Evolutionary conservation across 2,888 invertebrate genomes (phyloP).

Genomic region (Ennomos erosarius): DNA sequence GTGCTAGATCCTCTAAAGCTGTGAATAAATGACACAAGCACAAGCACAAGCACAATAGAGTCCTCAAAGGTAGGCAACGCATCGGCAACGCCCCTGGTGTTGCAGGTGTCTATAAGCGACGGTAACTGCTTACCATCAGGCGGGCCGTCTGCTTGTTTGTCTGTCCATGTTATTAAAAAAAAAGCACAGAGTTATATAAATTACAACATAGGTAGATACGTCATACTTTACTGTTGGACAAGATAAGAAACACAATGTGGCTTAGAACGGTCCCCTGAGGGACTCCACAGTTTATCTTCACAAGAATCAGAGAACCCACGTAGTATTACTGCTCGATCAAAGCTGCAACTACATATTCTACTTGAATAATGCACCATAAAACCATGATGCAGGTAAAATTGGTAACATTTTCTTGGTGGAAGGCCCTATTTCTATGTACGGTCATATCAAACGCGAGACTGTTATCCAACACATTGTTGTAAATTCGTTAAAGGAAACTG

Average conservation of each 20-base stretch:
- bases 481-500: constrained; percentile 8
- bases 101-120: no score
- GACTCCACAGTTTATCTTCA: constrained; percentile 12
- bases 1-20: no score
- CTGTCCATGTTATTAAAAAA: no score
- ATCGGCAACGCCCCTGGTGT: no score
- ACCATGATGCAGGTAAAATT: not conserved
- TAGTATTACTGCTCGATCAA: constrained; percentile 1
- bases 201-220: not conserved
- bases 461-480: constrained; percentile 26
- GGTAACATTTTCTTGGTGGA: constrained; percentile 48
- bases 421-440: constrained; percentile 26
- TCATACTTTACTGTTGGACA: not conserved
- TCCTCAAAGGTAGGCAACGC: no score
- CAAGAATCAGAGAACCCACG: constrained; percentile 6
- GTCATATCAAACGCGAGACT: constrained; percentile 29
- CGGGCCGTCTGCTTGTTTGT: no score
- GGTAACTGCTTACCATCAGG: no score
- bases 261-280: constrained; percentile 17
- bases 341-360: constrained; percentile 16
- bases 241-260: constrained; percentile 14
- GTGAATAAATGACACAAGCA: no score
- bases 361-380: constrained; percentile 21
- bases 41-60: no score
- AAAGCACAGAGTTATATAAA: not conserved